phyloP scores from a whole-genome alignment of 2,113 vertebrate genomes.

The Thinocorus orbignyianus region DNA sequence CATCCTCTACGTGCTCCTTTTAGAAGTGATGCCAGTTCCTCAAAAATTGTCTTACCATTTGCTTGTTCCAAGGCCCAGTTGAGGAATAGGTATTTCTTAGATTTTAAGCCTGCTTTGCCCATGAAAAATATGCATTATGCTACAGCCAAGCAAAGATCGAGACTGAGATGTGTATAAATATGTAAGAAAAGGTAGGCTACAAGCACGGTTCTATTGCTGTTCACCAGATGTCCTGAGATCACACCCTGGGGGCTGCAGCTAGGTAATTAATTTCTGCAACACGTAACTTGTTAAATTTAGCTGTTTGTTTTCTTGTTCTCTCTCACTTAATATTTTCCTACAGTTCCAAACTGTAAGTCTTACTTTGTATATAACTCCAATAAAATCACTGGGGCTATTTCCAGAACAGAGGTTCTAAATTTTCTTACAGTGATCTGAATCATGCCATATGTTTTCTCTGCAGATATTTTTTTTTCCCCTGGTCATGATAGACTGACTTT shows the following conservation, averaged over 20 bases:
- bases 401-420: background rate
- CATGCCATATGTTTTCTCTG: background rate
- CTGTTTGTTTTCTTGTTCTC: constrained; percentile 14
- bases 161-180: background rate
- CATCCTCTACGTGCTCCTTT: background rate
- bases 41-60: background rate
- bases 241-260: background rate
- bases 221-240: constrained; percentile 36
- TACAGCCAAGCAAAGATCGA: background rate
- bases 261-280: constrained; percentile 33
- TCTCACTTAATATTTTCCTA: constrained; percentile 1
- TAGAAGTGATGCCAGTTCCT: background rate
- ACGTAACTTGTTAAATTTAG: background rate
- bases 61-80: background rate
- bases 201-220: background rate
- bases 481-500: background rate
- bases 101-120: background rate
- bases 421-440: background rate
- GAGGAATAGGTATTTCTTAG: background rate
- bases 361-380: background rate
- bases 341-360: background rate
- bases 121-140: background rate
- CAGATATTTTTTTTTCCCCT: background rate
- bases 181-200: background rate
- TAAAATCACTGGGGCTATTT: background rate